A percentile compares a stretch with the other conserved stretches of the same genome.
phyloP scores from a whole-genome alignment of 2,888 invertebrate genomes.

The Caenorhabditis wallacei region DNA sequence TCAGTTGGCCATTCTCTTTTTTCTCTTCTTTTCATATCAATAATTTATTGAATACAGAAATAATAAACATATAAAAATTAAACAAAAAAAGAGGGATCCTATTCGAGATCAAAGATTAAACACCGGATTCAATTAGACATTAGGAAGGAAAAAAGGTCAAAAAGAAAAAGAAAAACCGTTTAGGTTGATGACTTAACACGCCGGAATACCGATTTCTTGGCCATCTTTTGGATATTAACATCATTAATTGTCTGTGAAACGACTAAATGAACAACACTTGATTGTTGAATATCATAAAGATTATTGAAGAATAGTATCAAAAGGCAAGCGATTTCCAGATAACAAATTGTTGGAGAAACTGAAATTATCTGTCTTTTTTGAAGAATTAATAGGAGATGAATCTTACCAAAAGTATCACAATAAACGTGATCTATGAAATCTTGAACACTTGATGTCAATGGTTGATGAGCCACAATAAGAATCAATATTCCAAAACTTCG shows the following conservation, averaged over 20 bases:
- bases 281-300: conserved; percentile 39
- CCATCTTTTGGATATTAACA: conserved; percentile 20
- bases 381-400: no score
- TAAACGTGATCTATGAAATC: conserved; percentile 47
- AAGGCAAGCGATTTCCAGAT: conserved; percentile 42
- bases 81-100: not conserved
- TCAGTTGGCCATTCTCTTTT: not conserved
- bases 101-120: conserved; percentile 24
- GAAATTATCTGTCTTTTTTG: no score
- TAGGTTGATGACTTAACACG: conserved; percentile 18
- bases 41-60: conserved; percentile 24
- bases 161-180: not conserved
- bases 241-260: conserved; percentile 42
- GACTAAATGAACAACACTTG: conserved; percentile 19
- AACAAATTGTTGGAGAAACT: conserved; percentile 49
- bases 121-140: conserved; percentile 22
- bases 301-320: conserved; percentile 35
- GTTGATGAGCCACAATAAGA: conserved; percentile 16
- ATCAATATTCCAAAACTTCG: conserved; percentile 38
- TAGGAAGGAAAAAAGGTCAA: conserved; percentile 4
- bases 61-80: conserved; percentile 8
- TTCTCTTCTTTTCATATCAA: conserved; percentile 39
- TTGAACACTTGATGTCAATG: conserved; percentile 34
- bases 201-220: conserved; percentile 34
- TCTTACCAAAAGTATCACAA: conserved; percentile 57